Base-by-base conservation (phyloP, 2,113 vertebrate genomes). In the Alligator sinensis region DNA sequence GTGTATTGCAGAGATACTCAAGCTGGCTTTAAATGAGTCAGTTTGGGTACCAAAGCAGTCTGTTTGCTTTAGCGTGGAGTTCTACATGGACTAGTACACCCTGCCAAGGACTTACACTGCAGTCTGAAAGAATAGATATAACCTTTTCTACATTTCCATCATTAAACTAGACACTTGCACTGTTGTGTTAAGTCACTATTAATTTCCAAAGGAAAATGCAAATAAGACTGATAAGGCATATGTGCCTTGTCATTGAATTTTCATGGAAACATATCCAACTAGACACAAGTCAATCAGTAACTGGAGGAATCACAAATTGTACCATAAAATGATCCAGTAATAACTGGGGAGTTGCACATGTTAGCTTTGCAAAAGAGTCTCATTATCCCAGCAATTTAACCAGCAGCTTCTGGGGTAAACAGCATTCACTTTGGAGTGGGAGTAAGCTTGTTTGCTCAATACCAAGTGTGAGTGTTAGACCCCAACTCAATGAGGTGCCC, bases 161-260 rank as follows among this genome's bases (percentile, higher is more conserved):
- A 24, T 2, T 16, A 5, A 79, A 1, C 28, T 55, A 76, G 68
- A 27, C 5, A 76, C 11, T 84, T 76, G 1, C 13, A 61, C 28
- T 59, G 2, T 0, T 1, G 0, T 62, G 68, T 74, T 24, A 2
- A 75, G 24, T 30, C 75, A 54, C 11, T 68, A 1, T 4, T 58
- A 3, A 86, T 82, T 86, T 79, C 24, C 34, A 77, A 61, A 72
- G 8, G 25, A 64, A 77, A 17, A 55, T 86, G 17, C 75, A 78
- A 34, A 28, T n/a, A 47, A 54, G 62, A 30, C 1, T 12, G 1
- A 64, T 4, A 6, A 14, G 34, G 5, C 0, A 77, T 84, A 25
- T 2, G 0, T 19, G 8, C 2, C 1, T 38, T 1, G 0, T 11
- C 60, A 34, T 76, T 66, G 1, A 54, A 12, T 54, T 7, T 59